Percentiles rank a stretch among this genome's conserved stretches.
phyloP scores from a whole-genome alignment of 2,888 invertebrate genomes.

The Drosophila demipolita region DNA sequence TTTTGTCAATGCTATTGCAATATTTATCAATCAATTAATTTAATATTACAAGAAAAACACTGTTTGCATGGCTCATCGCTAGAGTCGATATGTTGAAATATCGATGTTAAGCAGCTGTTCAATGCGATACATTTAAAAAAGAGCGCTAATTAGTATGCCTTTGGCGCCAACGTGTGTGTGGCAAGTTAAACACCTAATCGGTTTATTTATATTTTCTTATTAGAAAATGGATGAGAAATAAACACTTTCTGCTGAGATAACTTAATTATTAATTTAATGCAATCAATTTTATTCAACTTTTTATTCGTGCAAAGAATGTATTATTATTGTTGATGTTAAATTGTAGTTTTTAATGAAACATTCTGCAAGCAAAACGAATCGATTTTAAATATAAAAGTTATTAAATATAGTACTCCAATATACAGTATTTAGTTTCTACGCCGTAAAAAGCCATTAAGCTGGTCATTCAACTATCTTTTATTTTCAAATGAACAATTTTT shows the following conservation, averaged over 20 bases:
- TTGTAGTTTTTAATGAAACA: too few relatives aligned
- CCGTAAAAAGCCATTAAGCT: not conserved
- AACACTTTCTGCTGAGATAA: not conserved
- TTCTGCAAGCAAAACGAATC: too few relatives aligned
- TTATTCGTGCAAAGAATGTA: too few relatives aligned
- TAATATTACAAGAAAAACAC: not conserved
- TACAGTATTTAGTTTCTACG: not conserved
- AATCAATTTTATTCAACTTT: too few relatives aligned
- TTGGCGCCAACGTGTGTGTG: not conserved
- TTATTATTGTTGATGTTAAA: too few relatives aligned
- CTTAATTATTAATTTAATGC: too few relatives aligned
- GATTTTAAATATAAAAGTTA: too few relatives aligned
- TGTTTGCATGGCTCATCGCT: not conserved
- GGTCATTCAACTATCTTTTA: not conserved
- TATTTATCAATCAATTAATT: not conserved
- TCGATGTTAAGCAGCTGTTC: constrained; percentile 21
- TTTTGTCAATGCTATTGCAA: not conserved
- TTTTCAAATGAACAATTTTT: not conserved
- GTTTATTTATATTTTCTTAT: not conserved
- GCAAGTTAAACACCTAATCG: not conserved
- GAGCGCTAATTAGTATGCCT: not conserved
- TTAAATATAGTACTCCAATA: too few relatives aligned
- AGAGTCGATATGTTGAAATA: not conserved
- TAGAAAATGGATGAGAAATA: not conserved
- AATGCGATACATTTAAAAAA: not conserved